A percentile compares a stretch with the other conserved stretches of the same genome.
Evolutionary conservation across 2,888 invertebrate species (phyloP).

Genomic region (Mycalesis mineus): DNA sequence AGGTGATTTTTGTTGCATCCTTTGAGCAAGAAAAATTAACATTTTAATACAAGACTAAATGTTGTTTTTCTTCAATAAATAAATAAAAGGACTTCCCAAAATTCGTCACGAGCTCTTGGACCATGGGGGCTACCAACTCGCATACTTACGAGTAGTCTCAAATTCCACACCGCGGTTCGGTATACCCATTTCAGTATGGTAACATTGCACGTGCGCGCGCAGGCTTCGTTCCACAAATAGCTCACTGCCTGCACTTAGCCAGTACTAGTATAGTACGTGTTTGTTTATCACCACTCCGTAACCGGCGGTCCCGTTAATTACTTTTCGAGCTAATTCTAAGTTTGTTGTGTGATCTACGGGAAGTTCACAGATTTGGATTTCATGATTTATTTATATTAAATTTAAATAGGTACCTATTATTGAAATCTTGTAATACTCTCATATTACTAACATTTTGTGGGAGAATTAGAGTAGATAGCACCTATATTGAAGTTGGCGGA

Average conservation of each 20-base stretch:
- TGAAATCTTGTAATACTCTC: neutral
- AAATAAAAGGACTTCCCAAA: no score
- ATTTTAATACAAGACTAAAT: no score
- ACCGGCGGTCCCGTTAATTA: conserved; percentile 17
- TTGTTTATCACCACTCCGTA: conserved; percentile 30
- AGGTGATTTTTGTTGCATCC: no score
- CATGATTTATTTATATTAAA: neutral
- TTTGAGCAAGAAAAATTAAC: no score
- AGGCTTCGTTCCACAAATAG: conserved; percentile 47
- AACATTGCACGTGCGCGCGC: conserved; percentile 47
- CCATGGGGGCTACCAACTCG: neutral
- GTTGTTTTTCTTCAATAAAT: no score
- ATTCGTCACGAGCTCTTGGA: no score
- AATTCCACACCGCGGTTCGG: conserved; percentile 2
- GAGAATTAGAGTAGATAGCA: no score
- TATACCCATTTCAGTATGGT: conserved; percentile 34
- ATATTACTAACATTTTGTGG: no score
- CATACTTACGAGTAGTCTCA: neutral
- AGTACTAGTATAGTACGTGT: conserved; percentile 13
- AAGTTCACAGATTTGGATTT: no score
- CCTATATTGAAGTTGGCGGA: no score
- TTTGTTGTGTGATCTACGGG: conserved; percentile 12
- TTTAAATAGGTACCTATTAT: neutral
- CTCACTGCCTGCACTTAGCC: conserved; percentile 17
- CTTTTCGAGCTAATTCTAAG: conserved; percentile 21